Evolutionary conservation across 2,888 invertebrate species (phyloP).

Genomic region (Epinotia ramella): DNA sequence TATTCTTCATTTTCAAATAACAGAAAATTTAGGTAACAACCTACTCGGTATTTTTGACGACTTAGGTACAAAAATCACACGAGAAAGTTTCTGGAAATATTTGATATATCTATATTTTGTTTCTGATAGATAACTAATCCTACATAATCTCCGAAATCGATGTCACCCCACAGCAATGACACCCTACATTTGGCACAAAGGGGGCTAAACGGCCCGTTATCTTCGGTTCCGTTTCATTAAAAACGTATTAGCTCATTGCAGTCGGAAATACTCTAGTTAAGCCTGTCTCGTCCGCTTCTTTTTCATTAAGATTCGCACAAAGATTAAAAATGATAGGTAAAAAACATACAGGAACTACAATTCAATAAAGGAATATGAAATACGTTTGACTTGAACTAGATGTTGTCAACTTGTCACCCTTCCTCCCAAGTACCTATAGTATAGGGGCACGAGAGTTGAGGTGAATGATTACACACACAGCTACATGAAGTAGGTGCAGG

Average conservation of each 20-base stretch:
- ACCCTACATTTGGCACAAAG: constrained; percentile 37
- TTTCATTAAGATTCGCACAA: constrained; percentile 6
- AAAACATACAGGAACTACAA: background rate
- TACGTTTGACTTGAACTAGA: too few species aligned
- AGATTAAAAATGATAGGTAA: constrained; percentile 5
- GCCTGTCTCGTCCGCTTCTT: background rate
- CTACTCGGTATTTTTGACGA: too few species aligned
- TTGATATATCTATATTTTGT: background rate
- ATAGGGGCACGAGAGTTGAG: too few species aligned
- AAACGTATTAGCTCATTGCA: constrained; percentile 69
- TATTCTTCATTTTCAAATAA: too few species aligned
- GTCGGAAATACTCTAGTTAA: constrained; percentile 53
- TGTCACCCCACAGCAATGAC: constrained; percentile 30
- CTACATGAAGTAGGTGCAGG: too few species aligned
- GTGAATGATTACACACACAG: too few species aligned
- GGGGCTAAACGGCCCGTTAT: constrained; percentile 56
- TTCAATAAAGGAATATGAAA: too few species aligned
- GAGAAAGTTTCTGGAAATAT: too few species aligned
- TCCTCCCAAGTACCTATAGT: too few species aligned
- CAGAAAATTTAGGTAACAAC: too few species aligned
- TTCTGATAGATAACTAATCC: background rate
- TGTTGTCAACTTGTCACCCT: too few species aligned
- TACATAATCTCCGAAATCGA: background rate
- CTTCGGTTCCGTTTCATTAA: constrained; percentile 77
- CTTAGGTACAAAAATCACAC: too few species aligned